A percentile compares a stretch with the other conserved stretches of the same genome.
Evolutionary conservation across 2,797 vertebrate genomes (phyloP).

Genomic region (Selene dorsalis): DNA sequence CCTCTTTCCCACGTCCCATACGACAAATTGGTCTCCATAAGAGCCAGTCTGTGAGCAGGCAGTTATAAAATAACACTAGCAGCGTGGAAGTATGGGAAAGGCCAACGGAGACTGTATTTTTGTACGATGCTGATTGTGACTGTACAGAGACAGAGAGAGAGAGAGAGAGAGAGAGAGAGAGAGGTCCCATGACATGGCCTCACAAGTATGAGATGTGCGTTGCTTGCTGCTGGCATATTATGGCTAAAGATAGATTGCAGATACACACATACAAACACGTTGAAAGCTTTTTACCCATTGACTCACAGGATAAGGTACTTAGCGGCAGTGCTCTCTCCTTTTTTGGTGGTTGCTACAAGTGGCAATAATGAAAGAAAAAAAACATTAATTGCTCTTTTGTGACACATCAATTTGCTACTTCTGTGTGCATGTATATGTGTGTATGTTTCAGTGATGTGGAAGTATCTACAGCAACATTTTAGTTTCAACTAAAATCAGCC

Average conservation of each 20-base stretch:
- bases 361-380: constrained; percentile 43
- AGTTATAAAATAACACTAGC: constrained; percentile 72
- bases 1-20: constrained; percentile 82
- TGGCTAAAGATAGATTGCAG: constrained; percentile 75
- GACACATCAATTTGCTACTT: constrained; percentile 7
- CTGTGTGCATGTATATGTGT: not conserved
- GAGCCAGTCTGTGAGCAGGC: constrained; percentile 52
- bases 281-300: constrained; percentile 42
- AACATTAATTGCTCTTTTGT: constrained; percentile 5
- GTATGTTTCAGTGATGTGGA: not conserved
- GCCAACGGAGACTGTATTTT: constrained; percentile 69
- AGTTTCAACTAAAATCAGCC: not conserved
- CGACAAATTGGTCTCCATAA: constrained; percentile 54
- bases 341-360: constrained; percentile 64
- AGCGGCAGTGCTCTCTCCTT: constrained; percentile 62
- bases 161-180: constrained; percentile 22
- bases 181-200: constrained; percentile 75
- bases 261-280: constrained; percentile 46
- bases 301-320: constrained; percentile 57
- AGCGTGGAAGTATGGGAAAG: constrained; percentile 76
- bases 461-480: not conserved
- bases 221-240: constrained; percentile 69
- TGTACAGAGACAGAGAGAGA: constrained; percentile 29
- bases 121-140: constrained; percentile 36
- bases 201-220: constrained; percentile 72